Evolutionary conservation across 2,797 vertebrate genomes (phyloP).

Genomic region (Potorous gilbertii): DNA sequence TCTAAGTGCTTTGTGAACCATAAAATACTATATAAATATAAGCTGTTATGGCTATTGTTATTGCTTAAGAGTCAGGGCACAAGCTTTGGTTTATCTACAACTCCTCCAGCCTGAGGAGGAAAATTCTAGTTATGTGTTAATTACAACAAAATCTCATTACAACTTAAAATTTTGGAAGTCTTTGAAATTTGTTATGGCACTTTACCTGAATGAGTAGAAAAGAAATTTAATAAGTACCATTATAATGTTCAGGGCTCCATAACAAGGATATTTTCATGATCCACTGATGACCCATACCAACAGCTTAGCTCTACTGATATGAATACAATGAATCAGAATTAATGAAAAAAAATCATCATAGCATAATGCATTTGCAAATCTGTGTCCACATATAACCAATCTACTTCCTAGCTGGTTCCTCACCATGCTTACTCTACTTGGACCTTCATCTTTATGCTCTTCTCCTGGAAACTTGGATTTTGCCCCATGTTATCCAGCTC

Average conservation of each 20-base stretch:
- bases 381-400: constrained; percentile 25
- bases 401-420: background rate
- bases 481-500: background rate
- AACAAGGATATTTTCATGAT: background rate
- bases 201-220: constrained; percentile 10
- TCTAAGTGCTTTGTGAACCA: background rate
- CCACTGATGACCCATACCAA: constrained; percentile 2
- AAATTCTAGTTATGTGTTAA: constrained; percentile 40
- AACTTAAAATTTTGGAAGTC: constrained; percentile 37
- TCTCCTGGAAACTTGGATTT: background rate
- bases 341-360: background rate
- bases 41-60: background rate
- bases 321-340: constrained; percentile 22
- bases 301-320: constrained; percentile 5
- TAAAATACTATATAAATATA: background rate
- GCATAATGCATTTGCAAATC: background rate
- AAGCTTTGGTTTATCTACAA: constrained; percentile 20
- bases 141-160: constrained; percentile 27
- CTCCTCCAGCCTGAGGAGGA: background rate
- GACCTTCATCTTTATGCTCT: background rate
- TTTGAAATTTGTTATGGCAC: background rate
- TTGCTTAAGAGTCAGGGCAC: constrained; percentile 19
- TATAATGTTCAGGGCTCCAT: background rate
- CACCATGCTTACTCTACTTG: background rate
- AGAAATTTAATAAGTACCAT: constrained; percentile 8